phyloP scores from a whole-genome alignment of 1,140 invertebrate genomes.

The Caenorhabditis remanei region DNA sequence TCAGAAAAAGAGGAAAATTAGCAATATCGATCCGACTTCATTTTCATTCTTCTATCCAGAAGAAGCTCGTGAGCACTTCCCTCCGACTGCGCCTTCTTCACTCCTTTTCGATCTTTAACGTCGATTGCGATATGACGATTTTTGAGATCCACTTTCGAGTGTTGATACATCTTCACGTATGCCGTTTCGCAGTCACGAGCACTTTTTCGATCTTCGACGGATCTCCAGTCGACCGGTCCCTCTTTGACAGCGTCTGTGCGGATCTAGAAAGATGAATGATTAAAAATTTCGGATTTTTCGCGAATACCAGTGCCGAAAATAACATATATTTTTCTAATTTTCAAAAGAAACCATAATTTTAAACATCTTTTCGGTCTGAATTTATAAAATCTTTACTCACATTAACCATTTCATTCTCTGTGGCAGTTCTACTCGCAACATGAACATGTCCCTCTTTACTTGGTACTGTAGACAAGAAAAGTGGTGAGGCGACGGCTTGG shows the following conservation, averaged over 20 bases:
- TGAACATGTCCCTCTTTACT: conserved; percentile 64
- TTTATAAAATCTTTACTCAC: conserved; percentile 10
- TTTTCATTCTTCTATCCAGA: conserved; percentile 64
- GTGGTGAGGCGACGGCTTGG: conserved; percentile 64
- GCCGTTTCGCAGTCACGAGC: conserved; percentile 67
- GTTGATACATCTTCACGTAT: conserved; percentile 70
- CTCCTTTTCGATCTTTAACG: conserved; percentile 60
- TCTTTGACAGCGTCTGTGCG: conserved; percentile 61
- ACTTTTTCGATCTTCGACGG: conserved; percentile 64
- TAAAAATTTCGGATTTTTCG: background rate
- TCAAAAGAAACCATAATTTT: background rate
- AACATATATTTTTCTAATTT: background rate
- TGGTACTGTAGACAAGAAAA: conserved; percentile 65
- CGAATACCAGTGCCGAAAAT: background rate
- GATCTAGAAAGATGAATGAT: conserved; percentile 52
- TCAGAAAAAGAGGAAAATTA: conserved; percentile 78
- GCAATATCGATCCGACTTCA: conserved; percentile 68
- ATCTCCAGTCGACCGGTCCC: conserved; percentile 65
- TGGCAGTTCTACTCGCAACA: conserved; percentile 62
- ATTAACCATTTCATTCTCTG: conserved; percentile 64
- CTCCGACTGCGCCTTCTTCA: conserved; percentile 64
- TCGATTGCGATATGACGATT: conserved; percentile 66
- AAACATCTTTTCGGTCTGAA: background rate
- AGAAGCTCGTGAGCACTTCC: conserved; percentile 67
- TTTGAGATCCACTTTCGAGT: conserved; percentile 68